Evolutionary conservation across 1,140 invertebrate species (phyloP), one percentile per base, ranked within the genome.

Genomic region (Drosophila tsacasi): DNA sequence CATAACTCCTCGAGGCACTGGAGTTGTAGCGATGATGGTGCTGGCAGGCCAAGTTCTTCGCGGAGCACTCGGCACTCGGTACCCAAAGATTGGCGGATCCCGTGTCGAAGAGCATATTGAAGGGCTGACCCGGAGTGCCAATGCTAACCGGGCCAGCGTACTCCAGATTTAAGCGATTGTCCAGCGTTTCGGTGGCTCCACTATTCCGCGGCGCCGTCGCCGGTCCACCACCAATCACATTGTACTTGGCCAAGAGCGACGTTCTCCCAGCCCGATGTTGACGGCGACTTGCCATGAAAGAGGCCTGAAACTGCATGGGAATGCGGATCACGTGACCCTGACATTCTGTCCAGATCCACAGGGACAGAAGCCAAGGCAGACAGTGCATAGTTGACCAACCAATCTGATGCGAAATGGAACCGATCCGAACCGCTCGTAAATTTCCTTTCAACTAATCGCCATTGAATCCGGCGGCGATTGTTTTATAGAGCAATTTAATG

Each of bases 51-150:
- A 61, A 32, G 27, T 81, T 81, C 25, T 57, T 62, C 0, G 30
- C 17, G 8, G 67, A 63, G 21, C 80, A 83, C 2, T 76, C 58
- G 9, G 67, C 59, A 39, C 74, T 82, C 10, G 81, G 79, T 9
- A 83, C 79, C 81, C 79, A 83, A 1, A 83, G 54, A 59, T 83
- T 79, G 15, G 81, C 69, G 0, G 81, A 83, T 5, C 80, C 80
- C 4, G 76, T 83, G 30, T 79, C 80, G 15, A 84, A 83, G 3
- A 84, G 52, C 64, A 83, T 82, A 19, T 68, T 68, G 32, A 85
- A 85, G 0, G 94, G 94, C 94, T 99, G 98, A 37, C 97, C 95
- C 35, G 99, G 99, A 47, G 95, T 97, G 67, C 98, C 99, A 93
- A 99, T 98, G 0, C 94, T 93, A 76, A 99, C 99, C 2, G 94